phyloP scores from a whole-genome alignment of 2,113 vertebrate genomes.

The Mormyrus lacerda region DNA sequence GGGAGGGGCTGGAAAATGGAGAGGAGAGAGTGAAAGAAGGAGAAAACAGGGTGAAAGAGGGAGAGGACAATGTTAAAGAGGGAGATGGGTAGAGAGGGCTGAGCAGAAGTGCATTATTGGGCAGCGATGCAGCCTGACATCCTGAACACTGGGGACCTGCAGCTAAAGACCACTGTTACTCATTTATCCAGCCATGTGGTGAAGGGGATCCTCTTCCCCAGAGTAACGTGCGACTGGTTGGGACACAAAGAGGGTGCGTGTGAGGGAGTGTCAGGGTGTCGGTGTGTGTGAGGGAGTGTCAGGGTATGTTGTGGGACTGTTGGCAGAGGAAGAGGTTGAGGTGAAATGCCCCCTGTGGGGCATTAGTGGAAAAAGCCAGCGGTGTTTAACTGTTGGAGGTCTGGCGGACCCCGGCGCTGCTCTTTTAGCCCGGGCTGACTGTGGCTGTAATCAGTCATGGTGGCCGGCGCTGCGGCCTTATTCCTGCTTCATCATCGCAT shows the following conservation, averaged over 20 bases:
- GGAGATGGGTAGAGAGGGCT: not conserved
- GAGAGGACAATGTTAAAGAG: too few relatives aligned
- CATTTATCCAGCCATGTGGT: too few relatives aligned
- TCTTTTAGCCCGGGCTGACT: not conserved
- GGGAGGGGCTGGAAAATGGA: too few relatives aligned
- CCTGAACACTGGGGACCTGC: too few relatives aligned
- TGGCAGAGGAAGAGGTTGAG: not conserved
- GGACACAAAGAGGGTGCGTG: not conserved
- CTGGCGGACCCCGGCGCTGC: not conserved
- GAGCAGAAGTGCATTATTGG: too few relatives aligned
- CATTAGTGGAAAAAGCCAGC: slow-evolving; percentile 46
- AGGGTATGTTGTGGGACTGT: not conserved
- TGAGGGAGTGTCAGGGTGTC: not conserved
- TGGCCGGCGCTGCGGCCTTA: slow-evolving; percentile 28
- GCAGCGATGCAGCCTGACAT: not conserved
- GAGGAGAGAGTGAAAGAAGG: not conserved
- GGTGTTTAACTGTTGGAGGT: slow-evolving; percentile 48
- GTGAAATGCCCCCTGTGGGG: not conserved
- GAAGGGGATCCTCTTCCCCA: too few relatives aligned
- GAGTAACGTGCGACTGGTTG: too few relatives aligned
- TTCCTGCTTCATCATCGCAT: not conserved
- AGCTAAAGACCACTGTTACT: too few relatives aligned
- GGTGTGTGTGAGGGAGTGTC: not conserved
- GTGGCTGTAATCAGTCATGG: not conserved
- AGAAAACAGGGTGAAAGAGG: not conserved